Evolutionary conservation across 2,113 vertebrate species (phyloP).

Genomic region (Spea bombifrons): DNA sequence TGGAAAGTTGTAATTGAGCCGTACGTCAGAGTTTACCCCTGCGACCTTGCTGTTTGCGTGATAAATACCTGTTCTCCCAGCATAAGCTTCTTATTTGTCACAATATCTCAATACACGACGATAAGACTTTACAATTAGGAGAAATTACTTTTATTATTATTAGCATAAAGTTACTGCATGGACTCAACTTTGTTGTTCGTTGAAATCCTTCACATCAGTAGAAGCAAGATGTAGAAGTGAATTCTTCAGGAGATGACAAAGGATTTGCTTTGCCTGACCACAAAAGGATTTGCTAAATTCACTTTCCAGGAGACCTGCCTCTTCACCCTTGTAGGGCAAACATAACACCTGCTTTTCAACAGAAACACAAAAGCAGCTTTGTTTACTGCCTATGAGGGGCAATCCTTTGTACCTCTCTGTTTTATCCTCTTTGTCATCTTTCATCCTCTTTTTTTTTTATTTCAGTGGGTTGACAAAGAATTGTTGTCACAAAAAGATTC

Average conservation of each 20-base stretch:
- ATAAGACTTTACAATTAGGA: neutral
- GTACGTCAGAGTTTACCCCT: too few relatives aligned
- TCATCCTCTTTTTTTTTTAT: conserved; percentile 51
- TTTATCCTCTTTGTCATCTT: conserved; percentile 59
- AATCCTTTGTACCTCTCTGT: conserved; percentile 64
- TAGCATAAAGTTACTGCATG: neutral
- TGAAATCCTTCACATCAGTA: conserved; percentile 62
- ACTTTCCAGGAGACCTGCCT: conserved; percentile 60
- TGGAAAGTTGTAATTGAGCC: too few relatives aligned
- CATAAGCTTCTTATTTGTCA: too few relatives aligned
- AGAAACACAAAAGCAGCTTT: conserved; percentile 64
- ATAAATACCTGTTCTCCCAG: too few relatives aligned
- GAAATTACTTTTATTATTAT: too few relatives aligned
- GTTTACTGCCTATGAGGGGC: conserved; percentile 57
- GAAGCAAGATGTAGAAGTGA: conserved; percentile 62
- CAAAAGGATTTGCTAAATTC: conserved; percentile 57
- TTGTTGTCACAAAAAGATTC: conserved; percentile 47
- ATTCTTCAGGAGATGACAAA: conserved; percentile 64
- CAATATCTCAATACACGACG: neutral
- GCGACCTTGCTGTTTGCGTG: too few relatives aligned
- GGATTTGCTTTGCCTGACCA: conserved; percentile 52
- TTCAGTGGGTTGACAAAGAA: conserved; percentile 60
- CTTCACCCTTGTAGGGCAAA: conserved; percentile 65
- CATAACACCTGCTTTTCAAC: conserved; percentile 63
- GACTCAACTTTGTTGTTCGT: neutral